Evolutionary conservation across 2,888 invertebrate species (phyloP).

Genomic region (Dolichomitus sp.): DNA sequence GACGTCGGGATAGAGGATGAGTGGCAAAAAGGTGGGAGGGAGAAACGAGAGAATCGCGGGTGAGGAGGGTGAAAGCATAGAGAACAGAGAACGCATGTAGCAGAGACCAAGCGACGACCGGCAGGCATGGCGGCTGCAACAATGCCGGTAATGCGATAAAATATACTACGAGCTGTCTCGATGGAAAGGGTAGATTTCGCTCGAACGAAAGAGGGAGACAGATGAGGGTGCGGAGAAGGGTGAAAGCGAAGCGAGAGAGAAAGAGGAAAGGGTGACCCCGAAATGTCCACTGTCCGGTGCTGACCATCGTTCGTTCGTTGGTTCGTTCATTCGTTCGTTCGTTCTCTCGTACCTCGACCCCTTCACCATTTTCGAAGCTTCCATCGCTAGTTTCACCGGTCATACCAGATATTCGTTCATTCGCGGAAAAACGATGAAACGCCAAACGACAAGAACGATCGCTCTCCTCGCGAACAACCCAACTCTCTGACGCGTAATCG

Average conservation of each 20-base stretch:
- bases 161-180: slow-evolving; percentile 78
- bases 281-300: slow-evolving; percentile 75
- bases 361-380: slow-evolving; percentile 29
- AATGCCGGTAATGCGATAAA: slow-evolving; percentile 84
- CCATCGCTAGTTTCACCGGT: slow-evolving; percentile 66
- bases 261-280: slow-evolving; percentile 50
- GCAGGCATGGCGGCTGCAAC: slow-evolving; percentile 77
- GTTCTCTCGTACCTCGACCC: background rate
- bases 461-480: slow-evolving; percentile 37
- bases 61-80: slow-evolving; percentile 55
- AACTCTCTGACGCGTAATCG: slow-evolving; percentile 48
- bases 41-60: slow-evolving; percentile 65
- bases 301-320: slow-evolving; percentile 70
- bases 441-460: slow-evolving; percentile 56
- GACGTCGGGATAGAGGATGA: slow-evolving; percentile 75
- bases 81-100: slow-evolving; percentile 52
- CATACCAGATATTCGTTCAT: slow-evolving; percentile 67
- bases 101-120: slow-evolving; percentile 46
- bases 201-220: slow-evolving; percentile 62
- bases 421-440: slow-evolving; percentile 69
- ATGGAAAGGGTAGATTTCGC: slow-evolving; percentile 69
- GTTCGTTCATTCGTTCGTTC: slow-evolving; percentile 23
- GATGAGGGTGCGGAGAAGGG: slow-evolving; percentile 27
- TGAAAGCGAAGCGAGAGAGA: background rate
- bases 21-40: slow-evolving; percentile 36